A percentile compares a stretch with the other conserved stretches of the same genome.
Evolutionary conservation across 2,888 invertebrate species (phyloP).

Genomic region (Crioceris asparagi): DNA sequence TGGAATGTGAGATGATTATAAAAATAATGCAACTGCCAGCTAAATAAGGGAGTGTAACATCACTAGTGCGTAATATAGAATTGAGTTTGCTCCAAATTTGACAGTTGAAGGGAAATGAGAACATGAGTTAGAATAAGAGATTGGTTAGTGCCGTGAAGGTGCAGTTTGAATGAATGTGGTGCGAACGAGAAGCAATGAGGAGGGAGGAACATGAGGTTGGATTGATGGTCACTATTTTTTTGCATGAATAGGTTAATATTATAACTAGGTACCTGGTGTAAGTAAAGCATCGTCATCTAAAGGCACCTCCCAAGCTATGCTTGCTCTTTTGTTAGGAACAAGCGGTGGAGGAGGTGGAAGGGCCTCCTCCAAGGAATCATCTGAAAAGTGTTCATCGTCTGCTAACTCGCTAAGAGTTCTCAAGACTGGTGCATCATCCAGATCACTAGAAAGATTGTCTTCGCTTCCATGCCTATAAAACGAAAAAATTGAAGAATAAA

Average conservation of each 20-base stretch:
- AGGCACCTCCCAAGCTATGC: constrained; percentile 82
- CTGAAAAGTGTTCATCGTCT: constrained; percentile 62
- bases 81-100: too few species aligned
- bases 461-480: constrained; percentile 29
- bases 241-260: constrained; percentile 2
- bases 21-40: too few species aligned
- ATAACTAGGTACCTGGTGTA: constrained; percentile 51
- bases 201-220: too few species aligned
- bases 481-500: not conserved
- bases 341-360: constrained; percentile 51
- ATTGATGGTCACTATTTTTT: too few species aligned
- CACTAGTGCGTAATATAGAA: too few species aligned
- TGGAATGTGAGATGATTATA: too few species aligned
- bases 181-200: too few species aligned
- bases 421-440: constrained; percentile 28
- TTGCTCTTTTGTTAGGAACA: constrained; percentile 57
- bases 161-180: too few species aligned
- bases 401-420: constrained; percentile 36
- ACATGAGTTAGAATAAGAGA: too few species aligned
- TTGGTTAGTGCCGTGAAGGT: too few species aligned
- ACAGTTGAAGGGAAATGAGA: too few species aligned
- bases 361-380: constrained; percentile 72
- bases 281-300: constrained; percentile 59
- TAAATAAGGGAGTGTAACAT: too few species aligned
- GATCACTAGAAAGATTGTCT: constrained; percentile 34